Evolutionary conservation across 2,888 invertebrate genomes (phyloP).

Genomic region (Slavum lentiscoides): DNA sequence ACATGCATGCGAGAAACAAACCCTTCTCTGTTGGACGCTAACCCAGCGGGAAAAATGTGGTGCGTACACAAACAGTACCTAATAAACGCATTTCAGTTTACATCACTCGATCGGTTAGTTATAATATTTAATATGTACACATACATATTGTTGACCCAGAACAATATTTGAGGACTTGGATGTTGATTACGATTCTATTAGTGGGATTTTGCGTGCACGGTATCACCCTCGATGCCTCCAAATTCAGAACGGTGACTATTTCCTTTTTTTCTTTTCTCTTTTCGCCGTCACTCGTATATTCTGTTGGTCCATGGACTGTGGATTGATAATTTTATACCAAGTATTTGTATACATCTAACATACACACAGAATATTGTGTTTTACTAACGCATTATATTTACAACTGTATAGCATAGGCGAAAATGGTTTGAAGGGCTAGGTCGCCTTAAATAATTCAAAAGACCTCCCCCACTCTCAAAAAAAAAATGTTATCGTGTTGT

Average conservation of each 20-base stretch:
- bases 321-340: too few species aligned
- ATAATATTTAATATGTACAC: not conserved
- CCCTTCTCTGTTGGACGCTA: constrained; percentile 37
- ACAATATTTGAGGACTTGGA: not conserved
- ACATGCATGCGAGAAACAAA: not conserved
- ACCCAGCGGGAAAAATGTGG: constrained; percentile 2
- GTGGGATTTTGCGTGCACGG: constrained; percentile 15
- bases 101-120: too few species aligned
- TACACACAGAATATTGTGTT: not conserved
- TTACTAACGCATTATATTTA: too few species aligned
- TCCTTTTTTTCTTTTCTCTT: not conserved
- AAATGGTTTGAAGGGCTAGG: too few species aligned
- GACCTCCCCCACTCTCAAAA: too few species aligned
- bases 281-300: not conserved
- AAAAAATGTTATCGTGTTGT: too few species aligned
- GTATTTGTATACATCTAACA: too few species aligned
- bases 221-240: constrained; percentile 24
- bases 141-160: not conserved
- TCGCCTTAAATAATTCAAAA: too few species aligned
- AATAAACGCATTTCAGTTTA: constrained; percentile 36
- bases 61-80: constrained; percentile 14
- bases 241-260: constrained; percentile 1
- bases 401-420: too few species aligned
- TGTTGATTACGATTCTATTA: constrained; percentile 52
- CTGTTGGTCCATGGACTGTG: not conserved